Evolutionary conservation across 1,140 invertebrate species (phyloP), one percentile per base, ranked within the genome.

Genomic region (Drosophila eugracilis): DNA sequence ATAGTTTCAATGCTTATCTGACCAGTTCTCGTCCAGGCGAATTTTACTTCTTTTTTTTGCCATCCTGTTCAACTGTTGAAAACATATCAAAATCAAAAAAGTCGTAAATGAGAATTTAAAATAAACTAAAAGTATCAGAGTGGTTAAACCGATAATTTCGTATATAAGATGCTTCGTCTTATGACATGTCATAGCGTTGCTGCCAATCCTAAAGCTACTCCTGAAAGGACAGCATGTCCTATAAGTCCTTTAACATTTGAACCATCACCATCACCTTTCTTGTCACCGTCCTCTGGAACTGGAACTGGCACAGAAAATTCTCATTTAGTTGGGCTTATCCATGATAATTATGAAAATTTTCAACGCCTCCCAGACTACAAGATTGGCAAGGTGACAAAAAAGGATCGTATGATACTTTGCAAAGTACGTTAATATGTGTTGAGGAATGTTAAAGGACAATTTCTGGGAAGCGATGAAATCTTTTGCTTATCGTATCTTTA

Each of bases 391-490:
- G 42, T 26, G 42, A 37, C 36, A 39, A 50, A 15, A 42, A n/a
- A n/a, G n/a, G n/a, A n/a, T n/a, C n/a, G n/a, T n/a, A n/a, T n/a
- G n/a, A n/a, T n/a, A n/a, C n/a, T 10, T 30, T 10, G 4, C n/a
- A 32, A 1, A 5, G 4, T 9, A 36, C 7, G 5, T 6, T 5
- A 14, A 34, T 5, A 1, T 1, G n/a, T 0, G 2, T 21, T 22
- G 5, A 34, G 19, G 5, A 47, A 2, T 6, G 15, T 17, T 0
- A 37, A 14, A 21, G 17, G 19, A 15, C 7, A 57, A 14, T 19
- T 9, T 17, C n/a, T 37, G 26, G 48, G 26, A 78, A 78, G 58
- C 75, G 67, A 45, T 66, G 32, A 58, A 71, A 52, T 39, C 36
- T 12, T 14, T 14, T 44, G 30, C 30, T 32, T 12, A 12, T 4